Base-by-base conservation (phyloP, 2,888 invertebrate species). In the Phania funesta region DNA sequence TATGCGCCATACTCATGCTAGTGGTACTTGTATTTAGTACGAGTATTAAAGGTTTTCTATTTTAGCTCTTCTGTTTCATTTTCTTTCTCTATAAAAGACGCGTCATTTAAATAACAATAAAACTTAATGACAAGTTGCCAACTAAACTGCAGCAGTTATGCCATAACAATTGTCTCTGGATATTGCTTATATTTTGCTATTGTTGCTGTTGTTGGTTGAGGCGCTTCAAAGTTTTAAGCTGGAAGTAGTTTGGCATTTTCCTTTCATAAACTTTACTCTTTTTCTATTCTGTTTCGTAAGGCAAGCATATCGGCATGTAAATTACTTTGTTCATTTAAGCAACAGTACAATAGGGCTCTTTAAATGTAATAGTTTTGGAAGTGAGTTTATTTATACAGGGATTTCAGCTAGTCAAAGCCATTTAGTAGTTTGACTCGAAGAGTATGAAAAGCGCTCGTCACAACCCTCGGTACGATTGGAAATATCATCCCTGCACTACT, bases 101-200 rank as follows among this genome's bases (percentile, higher is more conserved):
- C 86, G 86, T 87, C 87, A 88, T 88, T 88, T 88, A 89, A 89
- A 88, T 88, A 89, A 89, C 88, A 89, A 88, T 88, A 89, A 89
- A 88, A 88, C 88, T 88, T 88, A 88, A 88, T 83, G 83, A 83
- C 83, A 83, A 80, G 73, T 83, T 83, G 82, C 78, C 70, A 78
- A 82, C 78, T 82, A 75, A 82, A 82, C 78, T 82, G 74, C 82
- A 50, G 74, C 74, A 82, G 82, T 82, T 82, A 65, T 70, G 78
- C 74, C 78, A 71, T 75, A 82, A 82, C 74, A 82, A 75, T 82
- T 58, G 74, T 73, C 56, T 46, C 79, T 70, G 38, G 22, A 71
- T 56, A 54, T 76, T 73, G 54, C 60, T 60, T 50, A 50, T 26
- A 20, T 38, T 26, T 38, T 60, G n/a, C 29, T 44, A 13, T 16